Evolutionary conservation across 2,113 vertebrate species (phyloP).

Genomic region (Cephalopterus ornatus): DNA sequence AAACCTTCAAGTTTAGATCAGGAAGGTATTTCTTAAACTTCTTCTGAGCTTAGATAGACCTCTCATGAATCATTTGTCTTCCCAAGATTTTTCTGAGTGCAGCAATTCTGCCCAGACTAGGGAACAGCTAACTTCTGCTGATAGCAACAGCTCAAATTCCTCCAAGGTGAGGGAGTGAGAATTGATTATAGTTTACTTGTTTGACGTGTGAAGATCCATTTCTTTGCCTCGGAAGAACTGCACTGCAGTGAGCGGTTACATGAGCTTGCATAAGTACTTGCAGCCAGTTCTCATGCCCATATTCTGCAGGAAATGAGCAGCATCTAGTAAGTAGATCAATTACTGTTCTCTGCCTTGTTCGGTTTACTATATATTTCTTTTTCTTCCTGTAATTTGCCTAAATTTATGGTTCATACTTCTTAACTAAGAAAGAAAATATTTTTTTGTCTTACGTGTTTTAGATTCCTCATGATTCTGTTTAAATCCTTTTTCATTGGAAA

Average conservation of each 20-base stretch:
- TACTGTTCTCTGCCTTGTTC: background rate
- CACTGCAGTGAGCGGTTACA: background rate
- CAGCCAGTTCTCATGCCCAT: background rate
- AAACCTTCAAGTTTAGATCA: conserved; percentile 4
- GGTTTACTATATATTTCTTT: background rate
- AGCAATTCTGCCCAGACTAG: background rate
- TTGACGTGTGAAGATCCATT: background rate
- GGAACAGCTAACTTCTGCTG: background rate
- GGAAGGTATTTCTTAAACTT: background rate
- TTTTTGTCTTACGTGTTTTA: background rate
- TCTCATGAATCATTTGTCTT: background rate
- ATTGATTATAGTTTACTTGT: background rate
- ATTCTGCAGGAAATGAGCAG: background rate
- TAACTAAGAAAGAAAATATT: background rate
- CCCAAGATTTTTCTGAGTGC: background rate
- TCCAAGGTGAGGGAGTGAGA: background rate
- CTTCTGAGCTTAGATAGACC: background rate
- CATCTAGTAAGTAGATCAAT: background rate
- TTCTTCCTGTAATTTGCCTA: background rate
- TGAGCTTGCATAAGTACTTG: background rate
- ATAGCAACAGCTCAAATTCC: conserved; percentile 4
- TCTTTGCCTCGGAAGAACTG: background rate
- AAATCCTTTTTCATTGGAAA: background rate
- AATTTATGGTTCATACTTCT: background rate
- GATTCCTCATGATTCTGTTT: background rate